Evolutionary conservation across 2,113 vertebrate species (phyloP), one percentile per base, ranked within the genome.

Genomic region (Callithrix jacchus): DNA sequence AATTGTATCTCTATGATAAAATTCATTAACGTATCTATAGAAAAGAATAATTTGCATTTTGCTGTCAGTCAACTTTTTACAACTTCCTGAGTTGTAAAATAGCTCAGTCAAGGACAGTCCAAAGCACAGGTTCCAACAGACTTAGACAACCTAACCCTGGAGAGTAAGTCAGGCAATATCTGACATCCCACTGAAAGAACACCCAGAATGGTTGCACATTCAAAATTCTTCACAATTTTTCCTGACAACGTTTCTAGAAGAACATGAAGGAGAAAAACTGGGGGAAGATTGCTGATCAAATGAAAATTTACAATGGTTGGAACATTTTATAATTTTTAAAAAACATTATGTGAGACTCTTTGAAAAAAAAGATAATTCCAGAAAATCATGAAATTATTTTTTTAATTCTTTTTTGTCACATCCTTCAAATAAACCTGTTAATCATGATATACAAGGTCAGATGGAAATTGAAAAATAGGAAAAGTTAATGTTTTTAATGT

Each of bases 11-110:
- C 49, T 54, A 47, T 47, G 25, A 61, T 56, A 84, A 95, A 71
- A 58, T 79, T 49, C 11, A 61, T 89, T 77, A 77, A 27, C 45
- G 70, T 54, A 23, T 73, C 35, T 85, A 86, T 27, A 37, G 82
- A 74, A 45, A 92, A 76, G 20, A 74, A 88, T 88, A 92, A 56
- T 82, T 87, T 74, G 21, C 37, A 92, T 82, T 95, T 95, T 45
- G 66, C 18, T n/a, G n/a, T 54, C 61, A 35, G 49, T 81, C 70
- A 71, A 35, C 83, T 95, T 89, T 76, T 58, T 68, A 74, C 25
- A 68, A 54, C 37, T 83, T 74, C 37, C n/a, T 68, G 25, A 68
- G 9, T 68, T 84, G 10, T 77, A 56, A 83, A 83, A 66, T 58
- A 92, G 68, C 21, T 81, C 64, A 23, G 20, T 84, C 47, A 47